Evolutionary conservation across 2,797 vertebrate genomes (phyloP).

Genomic region (Buphagus erythrorhynchus): DNA sequence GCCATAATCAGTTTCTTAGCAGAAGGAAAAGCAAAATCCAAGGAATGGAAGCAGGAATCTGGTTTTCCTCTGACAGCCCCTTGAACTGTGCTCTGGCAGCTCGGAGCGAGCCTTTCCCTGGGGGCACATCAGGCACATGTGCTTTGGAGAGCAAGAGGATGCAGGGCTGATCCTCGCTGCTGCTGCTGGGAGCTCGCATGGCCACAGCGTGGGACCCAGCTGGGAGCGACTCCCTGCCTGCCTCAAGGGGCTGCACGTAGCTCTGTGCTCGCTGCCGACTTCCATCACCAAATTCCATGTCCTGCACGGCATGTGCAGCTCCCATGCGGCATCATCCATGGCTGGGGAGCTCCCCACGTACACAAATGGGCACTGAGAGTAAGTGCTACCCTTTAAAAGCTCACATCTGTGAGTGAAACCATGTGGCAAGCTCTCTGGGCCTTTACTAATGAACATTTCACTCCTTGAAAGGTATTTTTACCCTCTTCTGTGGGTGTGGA

Average conservation of each 20-base stretch:
- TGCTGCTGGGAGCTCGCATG: neutral
- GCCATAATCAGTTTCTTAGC: neutral
- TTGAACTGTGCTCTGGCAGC: constrained; percentile 2
- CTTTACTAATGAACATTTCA: neutral
- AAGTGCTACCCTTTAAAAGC: neutral
- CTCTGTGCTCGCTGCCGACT: rapidly evolving
- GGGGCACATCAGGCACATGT: neutral
- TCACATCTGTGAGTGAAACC: neutral
- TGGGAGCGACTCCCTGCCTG: neutral
- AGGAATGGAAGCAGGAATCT: neutral
- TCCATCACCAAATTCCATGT: neutral
- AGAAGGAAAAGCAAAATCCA: neutral
- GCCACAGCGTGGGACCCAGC: neutral
- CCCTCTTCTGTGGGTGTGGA: neutral
- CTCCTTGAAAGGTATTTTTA: neutral
- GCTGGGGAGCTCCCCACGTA: neutral
- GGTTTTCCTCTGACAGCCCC: neutral
- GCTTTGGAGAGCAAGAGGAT: neutral
- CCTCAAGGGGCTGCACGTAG: neutral
- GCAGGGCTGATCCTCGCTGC: neutral
- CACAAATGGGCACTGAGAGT: too few relatives aligned
- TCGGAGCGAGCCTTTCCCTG: rapidly evolving
- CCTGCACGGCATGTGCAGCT: neutral
- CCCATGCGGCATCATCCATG: rapidly evolving
- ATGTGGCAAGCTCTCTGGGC: neutral